Percentiles rank a stretch among this genome's conserved stretches.
phyloP scores from a whole-genome alignment of 2,113 vertebrate genomes.

The human (Homo sapiens) region DNA sequence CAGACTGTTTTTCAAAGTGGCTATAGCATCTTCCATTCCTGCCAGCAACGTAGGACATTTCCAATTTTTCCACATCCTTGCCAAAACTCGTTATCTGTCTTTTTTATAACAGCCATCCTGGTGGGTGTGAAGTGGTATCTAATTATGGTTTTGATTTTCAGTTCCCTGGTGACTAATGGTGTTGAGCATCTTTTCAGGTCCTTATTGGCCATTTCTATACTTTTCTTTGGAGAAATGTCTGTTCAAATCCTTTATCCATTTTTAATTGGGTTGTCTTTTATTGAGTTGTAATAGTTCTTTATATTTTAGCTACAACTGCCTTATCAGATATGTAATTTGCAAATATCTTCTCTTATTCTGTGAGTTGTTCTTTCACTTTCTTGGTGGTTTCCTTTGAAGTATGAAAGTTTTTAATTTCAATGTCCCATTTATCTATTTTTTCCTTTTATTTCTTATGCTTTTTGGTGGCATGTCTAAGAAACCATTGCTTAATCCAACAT shows the following conservation, averaged over 20 bases:
- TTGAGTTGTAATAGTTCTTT: background rate
- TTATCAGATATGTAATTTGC: background rate
- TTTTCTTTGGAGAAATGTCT: background rate
- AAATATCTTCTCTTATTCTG: background rate
- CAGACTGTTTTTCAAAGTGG: background rate
- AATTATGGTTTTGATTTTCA: background rate
- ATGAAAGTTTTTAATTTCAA: background rate
- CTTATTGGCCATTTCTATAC: background rate
- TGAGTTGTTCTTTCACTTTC: background rate
- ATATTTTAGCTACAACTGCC: background rate
- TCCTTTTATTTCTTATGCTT: background rate
- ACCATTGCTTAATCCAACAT: background rate
- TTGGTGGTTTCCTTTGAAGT: background rate
- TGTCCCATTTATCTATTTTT: background rate
- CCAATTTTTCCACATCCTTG: background rate
- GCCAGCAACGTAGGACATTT: background rate
- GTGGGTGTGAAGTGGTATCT: background rate
- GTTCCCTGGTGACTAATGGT: background rate
- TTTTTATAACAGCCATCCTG: background rate
- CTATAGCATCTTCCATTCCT: background rate
- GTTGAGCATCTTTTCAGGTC: background rate
- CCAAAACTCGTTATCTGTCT: background rate
- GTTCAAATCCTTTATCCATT: background rate
- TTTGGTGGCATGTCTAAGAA: background rate
- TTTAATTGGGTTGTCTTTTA: background rate